Conservation (phyloP, 2,888 invertebrate species). For the Metallyticus violacea region DNA sequence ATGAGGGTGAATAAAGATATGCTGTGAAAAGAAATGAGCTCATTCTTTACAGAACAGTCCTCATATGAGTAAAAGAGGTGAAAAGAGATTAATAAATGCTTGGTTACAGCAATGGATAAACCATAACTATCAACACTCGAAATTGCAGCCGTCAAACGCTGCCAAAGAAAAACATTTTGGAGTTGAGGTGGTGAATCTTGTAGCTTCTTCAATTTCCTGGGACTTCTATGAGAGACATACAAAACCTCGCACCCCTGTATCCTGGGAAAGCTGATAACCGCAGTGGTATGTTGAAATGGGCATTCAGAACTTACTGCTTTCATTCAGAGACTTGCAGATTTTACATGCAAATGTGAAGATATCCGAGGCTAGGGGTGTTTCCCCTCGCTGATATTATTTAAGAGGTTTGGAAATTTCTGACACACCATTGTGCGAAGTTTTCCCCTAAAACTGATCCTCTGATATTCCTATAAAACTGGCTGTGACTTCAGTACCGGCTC, state of each 20-base stretch:
- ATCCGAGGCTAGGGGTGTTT: neutral
- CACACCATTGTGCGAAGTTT: neutral
- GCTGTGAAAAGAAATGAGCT: too few species aligned
- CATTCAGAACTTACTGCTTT: neutral
- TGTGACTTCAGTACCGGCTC: neutral
- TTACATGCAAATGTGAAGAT: neutral
- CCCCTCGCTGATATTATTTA: neutral
- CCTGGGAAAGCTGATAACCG: neutral
- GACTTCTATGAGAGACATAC: too few species aligned
- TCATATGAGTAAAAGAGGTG: too few species aligned
- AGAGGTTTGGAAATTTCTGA: neutral
- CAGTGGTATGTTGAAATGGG: neutral
- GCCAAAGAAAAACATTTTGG: too few species aligned
- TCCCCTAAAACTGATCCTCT: neutral
- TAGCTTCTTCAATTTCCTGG: too few species aligned
- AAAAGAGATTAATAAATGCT: too few species aligned
- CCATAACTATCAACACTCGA: too few species aligned
- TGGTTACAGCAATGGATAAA: too few species aligned
- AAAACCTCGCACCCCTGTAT: neutral
- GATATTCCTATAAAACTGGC: neutral
- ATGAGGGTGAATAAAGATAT: too few species aligned
- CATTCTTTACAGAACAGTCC: too few species aligned
- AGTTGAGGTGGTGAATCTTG: too few species aligned
- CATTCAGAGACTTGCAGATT: neutral
- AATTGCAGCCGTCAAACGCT: too few species aligned